Conservation (phyloP, 2,888 invertebrate genomes). For the Agrilus mali region DNA sequence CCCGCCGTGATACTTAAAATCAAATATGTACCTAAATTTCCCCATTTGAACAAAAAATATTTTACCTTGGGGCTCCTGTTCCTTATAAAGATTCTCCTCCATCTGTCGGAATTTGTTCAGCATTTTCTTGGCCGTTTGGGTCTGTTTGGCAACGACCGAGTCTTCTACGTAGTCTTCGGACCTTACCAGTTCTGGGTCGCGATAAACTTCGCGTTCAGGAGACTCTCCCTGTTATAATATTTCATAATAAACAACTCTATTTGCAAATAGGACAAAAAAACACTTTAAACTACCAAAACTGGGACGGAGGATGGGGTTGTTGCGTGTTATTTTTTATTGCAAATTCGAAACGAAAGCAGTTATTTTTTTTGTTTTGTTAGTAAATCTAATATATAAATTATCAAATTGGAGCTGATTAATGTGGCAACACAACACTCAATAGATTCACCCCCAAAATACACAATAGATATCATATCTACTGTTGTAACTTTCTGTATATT, state of each 20-base stretch:
- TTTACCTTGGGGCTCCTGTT: slow-evolving; percentile 31
- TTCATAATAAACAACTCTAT: background rate
- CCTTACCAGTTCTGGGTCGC: slow-evolving; percentile 60
- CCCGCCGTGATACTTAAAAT: no score
- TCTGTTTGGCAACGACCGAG: slow-evolving; percentile 38
- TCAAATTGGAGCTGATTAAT: no score
- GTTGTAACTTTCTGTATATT: no score
- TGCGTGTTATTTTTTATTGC: no score
- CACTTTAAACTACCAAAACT: no score
- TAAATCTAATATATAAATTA: no score
- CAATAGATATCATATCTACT: no score
- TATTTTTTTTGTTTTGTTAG: no score
- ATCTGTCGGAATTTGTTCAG: slow-evolving; percentile 79
- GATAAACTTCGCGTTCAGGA: slow-evolving; percentile 59
- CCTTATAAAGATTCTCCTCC: slow-evolving; percentile 55
- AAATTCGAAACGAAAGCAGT: no score
- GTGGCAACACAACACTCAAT: background rate
- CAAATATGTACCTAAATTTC: background rate
- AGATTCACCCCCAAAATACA: background rate
- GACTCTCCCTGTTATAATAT: slow-evolving; percentile 41
- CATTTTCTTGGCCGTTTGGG: slow-evolving; percentile 76
- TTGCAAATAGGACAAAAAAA: background rate
- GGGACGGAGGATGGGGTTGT: no score
- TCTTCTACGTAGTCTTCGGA: slow-evolving; percentile 44
- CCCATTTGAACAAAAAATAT: background rate